These are phyloP conservation scores for Oscheius sp. DNA, from an alignment of 1,140 invertebrate genomes.

Conservation along the genomic window DNA sequence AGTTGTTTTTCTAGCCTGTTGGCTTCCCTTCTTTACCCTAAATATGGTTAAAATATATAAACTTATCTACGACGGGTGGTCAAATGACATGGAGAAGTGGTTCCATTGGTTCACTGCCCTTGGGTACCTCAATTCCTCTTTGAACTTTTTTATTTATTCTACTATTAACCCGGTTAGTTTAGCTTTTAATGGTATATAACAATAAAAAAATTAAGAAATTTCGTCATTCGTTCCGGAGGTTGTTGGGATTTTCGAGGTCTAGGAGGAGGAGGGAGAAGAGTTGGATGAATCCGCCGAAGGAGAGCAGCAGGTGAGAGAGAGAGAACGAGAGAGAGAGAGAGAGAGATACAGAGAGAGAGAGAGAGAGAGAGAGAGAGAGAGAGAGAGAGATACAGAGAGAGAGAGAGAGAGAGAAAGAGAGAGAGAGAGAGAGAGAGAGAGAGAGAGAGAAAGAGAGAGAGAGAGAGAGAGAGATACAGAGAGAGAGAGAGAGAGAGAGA, in stretches of 20 bases:
- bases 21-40: constrained; percentile 60
- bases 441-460: neutral
- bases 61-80: constrained; percentile 47
- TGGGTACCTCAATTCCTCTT: constrained; percentile 58
- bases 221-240: constrained; percentile 54
- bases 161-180: constrained; percentile 57
- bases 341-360: too few relatives aligned
- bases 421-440: neutral
- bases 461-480: too few relatives aligned
- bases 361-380: too few relatives aligned
- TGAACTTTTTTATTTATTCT: constrained; percentile 60
- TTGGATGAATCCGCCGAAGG: constrained; percentile 56
- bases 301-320: constrained; percentile 28
- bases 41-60: constrained; percentile 60
- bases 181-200: neutral
- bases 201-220: constrained; percentile 51
- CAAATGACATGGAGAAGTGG: constrained; percentile 44
- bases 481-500: too few relatives aligned
- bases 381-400: too few relatives aligned
- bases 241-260: constrained; percentile 48
- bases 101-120: constrained; percentile 61
- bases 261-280: constrained; percentile 43
- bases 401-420: neutral
- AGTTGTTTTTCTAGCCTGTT: constrained; percentile 60
- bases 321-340: too few relatives aligned